phyloP scores from a whole-genome alignment of 2,888 invertebrate species.

The Nyleta sp. region DNA sequence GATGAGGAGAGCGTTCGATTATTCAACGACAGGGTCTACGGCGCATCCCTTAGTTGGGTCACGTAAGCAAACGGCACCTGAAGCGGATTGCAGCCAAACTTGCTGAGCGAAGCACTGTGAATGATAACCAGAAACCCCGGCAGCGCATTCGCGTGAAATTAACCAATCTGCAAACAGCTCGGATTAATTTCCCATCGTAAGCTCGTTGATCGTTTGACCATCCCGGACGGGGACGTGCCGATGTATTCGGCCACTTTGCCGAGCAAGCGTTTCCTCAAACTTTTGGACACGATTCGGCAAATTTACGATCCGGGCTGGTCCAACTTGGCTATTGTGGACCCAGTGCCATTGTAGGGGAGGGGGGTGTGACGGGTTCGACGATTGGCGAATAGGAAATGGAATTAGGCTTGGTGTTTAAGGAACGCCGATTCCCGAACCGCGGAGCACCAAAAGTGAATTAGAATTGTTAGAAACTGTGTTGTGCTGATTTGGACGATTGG shows the following conservation, averaged over 20 bases:
- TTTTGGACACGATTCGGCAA: conserved; percentile 36
- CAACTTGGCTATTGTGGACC: background rate
- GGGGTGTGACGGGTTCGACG: no score
- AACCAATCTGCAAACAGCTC: conserved; percentile 59
- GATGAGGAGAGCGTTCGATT: conserved; percentile 33
- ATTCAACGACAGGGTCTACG: conserved; percentile 13
- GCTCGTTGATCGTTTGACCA: conserved; percentile 52
- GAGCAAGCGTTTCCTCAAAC: conserved; percentile 28
- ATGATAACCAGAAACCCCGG: conserved; percentile 55
- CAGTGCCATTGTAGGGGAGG: background rate
- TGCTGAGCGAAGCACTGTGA: conserved; percentile 54
- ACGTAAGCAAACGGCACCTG: conserved; percentile 64
- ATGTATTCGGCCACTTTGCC: conserved; percentile 34
- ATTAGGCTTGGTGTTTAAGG: background rate
- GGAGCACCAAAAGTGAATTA: background rate
- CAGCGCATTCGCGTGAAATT: conserved; percentile 58
- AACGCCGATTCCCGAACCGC: background rate
- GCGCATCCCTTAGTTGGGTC: conserved; percentile 58
- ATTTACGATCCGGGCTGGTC: conserved; percentile 15
- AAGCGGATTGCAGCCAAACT: conserved; percentile 57
- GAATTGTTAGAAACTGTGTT: background rate
- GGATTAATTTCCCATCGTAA: conserved; percentile 53
- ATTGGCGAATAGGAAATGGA: no score
- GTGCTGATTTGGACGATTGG: background rate
- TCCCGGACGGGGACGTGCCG: background rate